These are phyloP conservation scores for Tromatobia lineatoria DNA, from an alignment of 2,888 invertebrate species.

Conservation along the genomic window DNA sequence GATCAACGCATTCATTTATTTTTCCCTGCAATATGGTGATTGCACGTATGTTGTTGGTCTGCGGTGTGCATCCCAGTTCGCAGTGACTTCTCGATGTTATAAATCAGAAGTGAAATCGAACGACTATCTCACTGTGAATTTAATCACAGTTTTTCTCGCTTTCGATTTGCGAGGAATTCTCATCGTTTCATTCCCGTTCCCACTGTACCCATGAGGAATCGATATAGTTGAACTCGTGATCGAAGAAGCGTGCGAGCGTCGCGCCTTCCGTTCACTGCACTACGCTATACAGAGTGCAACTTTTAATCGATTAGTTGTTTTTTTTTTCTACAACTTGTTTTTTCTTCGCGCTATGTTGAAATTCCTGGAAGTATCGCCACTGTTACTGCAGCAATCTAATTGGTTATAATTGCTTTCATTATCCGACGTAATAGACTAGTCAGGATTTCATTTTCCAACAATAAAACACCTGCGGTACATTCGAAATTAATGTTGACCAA, in stretches of 20 bases:
- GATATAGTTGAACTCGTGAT: constrained; percentile 54
- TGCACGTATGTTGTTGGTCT: constrained; percentile 25
- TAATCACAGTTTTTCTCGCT: constrained; percentile 62
- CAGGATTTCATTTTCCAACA: neutral
- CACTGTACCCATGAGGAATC: constrained; percentile 2
- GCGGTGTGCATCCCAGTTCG: neutral
- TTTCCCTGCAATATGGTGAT: constrained; percentile 15
- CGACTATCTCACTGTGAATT: constrained; percentile 60
- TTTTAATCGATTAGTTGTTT: constrained; percentile 53
- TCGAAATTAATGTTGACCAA: too few relatives aligned
- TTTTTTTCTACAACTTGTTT: constrained; percentile 22
- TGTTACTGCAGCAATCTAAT: neutral
- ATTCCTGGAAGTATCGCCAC: neutral
- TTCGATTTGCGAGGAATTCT: constrained; percentile 60
- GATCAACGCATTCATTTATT: constrained; percentile 34
- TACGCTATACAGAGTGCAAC: constrained; percentile 26
- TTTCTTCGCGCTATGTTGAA: neutral
- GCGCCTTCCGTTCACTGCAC: constrained; percentile 33
- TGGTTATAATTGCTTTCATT: constrained; percentile 51
- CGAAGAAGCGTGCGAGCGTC: constrained; percentile 44
- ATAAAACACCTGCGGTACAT: too few relatives aligned
- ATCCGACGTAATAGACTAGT: constrained; percentile 18
- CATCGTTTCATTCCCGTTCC: constrained; percentile 44
- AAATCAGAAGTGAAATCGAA: constrained; percentile 65
- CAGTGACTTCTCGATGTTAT: constrained; percentile 36